phyloP scores from a whole-genome alignment of 2,113 vertebrate genomes.

The Mus pahari region DNA sequence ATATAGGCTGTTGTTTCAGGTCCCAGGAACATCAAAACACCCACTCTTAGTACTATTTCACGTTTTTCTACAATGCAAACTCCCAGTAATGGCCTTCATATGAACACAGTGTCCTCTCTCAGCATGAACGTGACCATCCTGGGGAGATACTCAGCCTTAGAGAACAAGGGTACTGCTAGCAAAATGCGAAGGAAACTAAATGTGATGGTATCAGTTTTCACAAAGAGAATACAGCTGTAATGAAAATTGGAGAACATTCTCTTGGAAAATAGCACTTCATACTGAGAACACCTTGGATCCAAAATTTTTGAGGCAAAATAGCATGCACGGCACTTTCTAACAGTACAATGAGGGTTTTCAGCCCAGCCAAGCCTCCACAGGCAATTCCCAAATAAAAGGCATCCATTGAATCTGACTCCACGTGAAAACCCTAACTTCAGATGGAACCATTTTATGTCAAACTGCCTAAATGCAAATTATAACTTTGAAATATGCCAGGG shows the following conservation, averaged over 20 bases:
- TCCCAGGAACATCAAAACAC: neutral
- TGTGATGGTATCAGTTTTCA: neutral
- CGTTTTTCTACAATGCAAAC: neutral
- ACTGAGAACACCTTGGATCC: neutral
- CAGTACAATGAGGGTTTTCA: neutral
- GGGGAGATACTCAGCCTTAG: neutral
- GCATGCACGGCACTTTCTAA: neutral
- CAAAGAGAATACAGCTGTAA: neutral
- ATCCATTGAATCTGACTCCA: neutral
- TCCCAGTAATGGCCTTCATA: neutral
- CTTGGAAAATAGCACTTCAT: neutral
- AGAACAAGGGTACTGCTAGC: neutral
- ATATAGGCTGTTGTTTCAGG: neutral
- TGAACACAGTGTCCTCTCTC: neutral
- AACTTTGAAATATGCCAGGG: neutral
- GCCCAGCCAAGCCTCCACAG: neutral
- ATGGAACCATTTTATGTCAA: neutral
- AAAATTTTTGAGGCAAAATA: conserved; percentile 16
- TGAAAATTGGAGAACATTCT: neutral
- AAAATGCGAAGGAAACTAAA: neutral
- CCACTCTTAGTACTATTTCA: neutral
- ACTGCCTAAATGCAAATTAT: neutral
- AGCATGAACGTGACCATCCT: neutral
- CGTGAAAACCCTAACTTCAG: neutral
- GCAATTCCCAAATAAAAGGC: neutral